A percentile compares a stretch with the other conserved stretches of the same genome.
phyloP scores from a whole-genome alignment of 2,113 vertebrate genomes.

The Rynchops niger region DNA sequence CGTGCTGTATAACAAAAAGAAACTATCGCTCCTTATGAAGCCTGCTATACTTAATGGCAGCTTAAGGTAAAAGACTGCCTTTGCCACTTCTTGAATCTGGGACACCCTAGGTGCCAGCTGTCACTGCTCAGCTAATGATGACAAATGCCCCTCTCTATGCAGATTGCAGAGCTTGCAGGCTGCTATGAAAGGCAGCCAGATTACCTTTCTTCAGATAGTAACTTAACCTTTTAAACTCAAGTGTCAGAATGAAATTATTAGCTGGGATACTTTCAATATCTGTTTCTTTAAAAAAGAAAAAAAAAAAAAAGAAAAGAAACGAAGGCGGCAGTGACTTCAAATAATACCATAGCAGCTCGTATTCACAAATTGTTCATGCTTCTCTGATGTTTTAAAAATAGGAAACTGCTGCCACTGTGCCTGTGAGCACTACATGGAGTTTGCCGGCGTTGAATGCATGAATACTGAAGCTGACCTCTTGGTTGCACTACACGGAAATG shows the following conservation, averaged over 20 bases:
- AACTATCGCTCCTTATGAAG: constrained; percentile 61
- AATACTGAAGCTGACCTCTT: constrained; percentile 32
- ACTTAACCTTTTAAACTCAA: constrained; percentile 82
- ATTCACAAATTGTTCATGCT: constrained; percentile 19
- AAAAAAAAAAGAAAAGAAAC: neutral
- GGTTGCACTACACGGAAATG: neutral
- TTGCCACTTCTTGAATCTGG: constrained; percentile 93
- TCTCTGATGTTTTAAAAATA: constrained; percentile 49
- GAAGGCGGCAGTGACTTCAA: constrained; percentile 1
- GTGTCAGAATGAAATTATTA: constrained; percentile 77
- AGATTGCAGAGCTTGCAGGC: constrained; percentile 88
- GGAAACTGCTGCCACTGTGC: neutral
- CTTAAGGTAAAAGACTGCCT: constrained; percentile 65
- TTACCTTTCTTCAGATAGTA: constrained; percentile 81
- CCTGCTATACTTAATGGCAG: constrained; percentile 54
- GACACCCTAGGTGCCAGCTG: constrained; percentile 96
- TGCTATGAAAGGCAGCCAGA: constrained; percentile 77
- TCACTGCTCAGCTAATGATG: constrained; percentile 99
- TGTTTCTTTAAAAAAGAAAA: constrained; percentile 36
- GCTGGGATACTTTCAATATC: constrained; percentile 65
- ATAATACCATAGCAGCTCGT: neutral
- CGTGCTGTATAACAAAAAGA: constrained; percentile 48
- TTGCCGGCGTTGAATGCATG: neutral
- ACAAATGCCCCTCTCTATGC: constrained; percentile 98
- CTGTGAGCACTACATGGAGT: neutral